phyloP scores from a whole-genome alignment of 2,888 invertebrate genomes.

The Neoitamus cyanurus region DNA sequence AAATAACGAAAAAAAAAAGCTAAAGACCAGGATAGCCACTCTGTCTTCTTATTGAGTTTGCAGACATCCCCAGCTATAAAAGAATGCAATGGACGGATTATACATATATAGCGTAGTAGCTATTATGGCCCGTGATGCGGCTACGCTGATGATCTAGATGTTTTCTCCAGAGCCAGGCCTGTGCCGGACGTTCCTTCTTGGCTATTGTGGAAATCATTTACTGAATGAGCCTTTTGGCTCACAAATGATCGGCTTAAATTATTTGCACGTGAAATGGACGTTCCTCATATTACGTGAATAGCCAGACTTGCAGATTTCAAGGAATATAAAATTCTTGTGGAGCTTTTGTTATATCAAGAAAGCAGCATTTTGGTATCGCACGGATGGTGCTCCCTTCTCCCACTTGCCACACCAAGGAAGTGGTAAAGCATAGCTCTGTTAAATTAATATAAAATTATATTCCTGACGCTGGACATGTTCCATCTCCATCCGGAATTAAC shows the following conservation, averaged over 20 bases:
- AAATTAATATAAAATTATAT: neutral
- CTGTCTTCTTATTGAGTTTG: slow-evolving; percentile 24
- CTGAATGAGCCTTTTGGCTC: slow-evolving; percentile 29
- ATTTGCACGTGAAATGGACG: slow-evolving; percentile 10
- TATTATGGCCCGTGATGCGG: neutral
- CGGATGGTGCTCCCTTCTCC: neutral
- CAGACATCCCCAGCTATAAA: neutral
- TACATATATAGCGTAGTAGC: neutral
- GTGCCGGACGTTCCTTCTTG: neutral
- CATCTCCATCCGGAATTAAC: neutral
- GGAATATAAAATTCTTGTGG: neutral
- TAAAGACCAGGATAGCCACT: neutral
- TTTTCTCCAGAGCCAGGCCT: neutral
- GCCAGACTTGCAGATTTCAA: neutral
- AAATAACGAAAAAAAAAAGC: neutral
- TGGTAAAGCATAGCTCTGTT: neutral
- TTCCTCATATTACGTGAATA: neutral
- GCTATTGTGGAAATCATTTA: neutral
- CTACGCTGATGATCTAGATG: slow-evolving; percentile 5
- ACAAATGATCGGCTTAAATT: slow-evolving; percentile 14
- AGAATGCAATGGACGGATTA: slow-evolving; percentile 28
- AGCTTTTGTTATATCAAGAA: neutral
- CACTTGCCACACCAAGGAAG: neutral
- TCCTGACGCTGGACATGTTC: neutral
- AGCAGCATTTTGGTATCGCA: neutral